These are phyloP conservation scores for Labeo rohita DNA, from an alignment of 2,113 vertebrate species.

Conservation along the genomic window DNA sequence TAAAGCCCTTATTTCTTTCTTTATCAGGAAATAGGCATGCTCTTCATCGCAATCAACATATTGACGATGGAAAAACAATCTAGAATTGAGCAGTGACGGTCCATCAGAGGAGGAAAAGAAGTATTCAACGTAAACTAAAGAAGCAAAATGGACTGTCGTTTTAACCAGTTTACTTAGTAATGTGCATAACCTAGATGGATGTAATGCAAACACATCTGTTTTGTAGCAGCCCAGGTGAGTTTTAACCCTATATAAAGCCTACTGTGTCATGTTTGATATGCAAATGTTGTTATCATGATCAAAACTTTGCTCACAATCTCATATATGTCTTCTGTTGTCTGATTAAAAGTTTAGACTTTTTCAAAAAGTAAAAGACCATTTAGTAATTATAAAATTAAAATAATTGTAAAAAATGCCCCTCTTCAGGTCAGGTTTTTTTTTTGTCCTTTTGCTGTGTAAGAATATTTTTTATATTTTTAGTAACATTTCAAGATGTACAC, in stretches of 20 bases:
- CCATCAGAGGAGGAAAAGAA: background rate
- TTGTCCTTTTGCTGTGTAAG: background rate
- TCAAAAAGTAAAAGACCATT: background rate
- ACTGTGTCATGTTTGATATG: too few relatives aligned
- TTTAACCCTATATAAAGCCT: background rate
- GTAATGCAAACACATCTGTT: background rate
- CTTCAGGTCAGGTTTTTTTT: background rate
- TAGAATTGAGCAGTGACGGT: background rate
- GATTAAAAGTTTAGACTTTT: background rate
- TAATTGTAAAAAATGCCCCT: too few relatives aligned
- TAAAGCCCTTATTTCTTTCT: slow-evolving; percentile 14
- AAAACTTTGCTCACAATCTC: too few relatives aligned
- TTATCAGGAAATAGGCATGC: background rate
- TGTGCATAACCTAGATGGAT: background rate
- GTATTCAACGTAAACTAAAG: background rate
- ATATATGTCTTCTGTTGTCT: background rate
- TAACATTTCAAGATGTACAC: background rate
- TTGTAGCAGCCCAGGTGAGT: background rate
- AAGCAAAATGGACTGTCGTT: background rate
- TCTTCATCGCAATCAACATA: background rate
- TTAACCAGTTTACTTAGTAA: background rate
- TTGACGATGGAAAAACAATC: background rate
- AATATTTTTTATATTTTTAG: background rate
- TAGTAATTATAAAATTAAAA: background rate
- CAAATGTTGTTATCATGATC: too few relatives aligned